Evolutionary conservation across 2,797 vertebrate species (phyloP).

Genomic region (Syngnathus acus): DNA sequence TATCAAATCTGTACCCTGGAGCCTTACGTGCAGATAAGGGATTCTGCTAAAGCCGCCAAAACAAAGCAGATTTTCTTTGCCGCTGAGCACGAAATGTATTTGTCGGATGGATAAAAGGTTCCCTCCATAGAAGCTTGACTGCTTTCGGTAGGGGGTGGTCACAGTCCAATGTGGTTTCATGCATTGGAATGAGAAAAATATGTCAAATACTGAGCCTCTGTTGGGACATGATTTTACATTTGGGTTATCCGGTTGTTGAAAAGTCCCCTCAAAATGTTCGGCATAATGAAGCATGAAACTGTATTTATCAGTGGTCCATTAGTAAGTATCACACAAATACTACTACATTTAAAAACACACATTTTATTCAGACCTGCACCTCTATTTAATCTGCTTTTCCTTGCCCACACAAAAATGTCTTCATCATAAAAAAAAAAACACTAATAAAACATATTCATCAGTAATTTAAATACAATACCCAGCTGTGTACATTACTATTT

Average conservation of each 20-base stretch:
- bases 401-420: no score
- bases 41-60: slow-evolving; percentile 14
- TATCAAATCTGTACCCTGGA: slow-evolving; percentile 13
- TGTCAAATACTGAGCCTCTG: slow-evolving; percentile 22
- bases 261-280: slow-evolving; percentile 26
- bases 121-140: slow-evolving; percentile 12
- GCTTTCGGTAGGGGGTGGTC: slow-evolving; percentile 19
- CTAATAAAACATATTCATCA: no score
- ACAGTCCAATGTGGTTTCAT: slow-evolving; percentile 11
- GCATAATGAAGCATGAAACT: not conserved
- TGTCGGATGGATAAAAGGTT: slow-evolving; percentile 10
- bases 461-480: no score
- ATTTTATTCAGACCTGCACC: no score
- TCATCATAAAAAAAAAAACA: no score
- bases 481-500: no score
- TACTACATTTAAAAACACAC: not conserved
- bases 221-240: slow-evolving; percentile 26
- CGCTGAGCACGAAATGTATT: slow-evolving; percentile 18
- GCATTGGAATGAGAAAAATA: slow-evolving; percentile 26
- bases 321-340: slow-evolving; percentile 9
- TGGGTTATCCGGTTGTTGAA: slow-evolving; percentile 38
- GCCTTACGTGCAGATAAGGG: slow-evolving; percentile 13
- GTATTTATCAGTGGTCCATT: slow-evolving; percentile 28
- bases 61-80: slow-evolving; percentile 30
- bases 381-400: no score